phyloP scores from a whole-genome alignment of 2,797 vertebrate species.

The Polyboroides typus region DNA sequence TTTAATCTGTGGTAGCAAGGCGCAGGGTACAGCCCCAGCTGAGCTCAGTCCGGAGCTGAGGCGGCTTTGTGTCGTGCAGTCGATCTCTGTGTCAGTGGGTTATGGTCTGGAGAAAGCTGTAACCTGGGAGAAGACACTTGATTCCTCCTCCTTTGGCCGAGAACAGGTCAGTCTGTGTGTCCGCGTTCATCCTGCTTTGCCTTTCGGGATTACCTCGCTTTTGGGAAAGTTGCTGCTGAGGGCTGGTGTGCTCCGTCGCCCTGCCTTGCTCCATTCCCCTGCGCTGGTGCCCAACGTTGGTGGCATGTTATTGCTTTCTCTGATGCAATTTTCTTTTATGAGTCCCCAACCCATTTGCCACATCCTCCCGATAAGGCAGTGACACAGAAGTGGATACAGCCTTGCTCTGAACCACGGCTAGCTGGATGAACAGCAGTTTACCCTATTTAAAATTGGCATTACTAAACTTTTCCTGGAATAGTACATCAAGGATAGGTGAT shows the following conservation, averaged over 20 bases:
- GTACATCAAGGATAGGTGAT: not conserved
- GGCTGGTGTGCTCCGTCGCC: rapidly evolving
- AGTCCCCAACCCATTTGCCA: not conserved
- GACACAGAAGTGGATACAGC: not conserved
- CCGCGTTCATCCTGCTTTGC: rapidly evolving
- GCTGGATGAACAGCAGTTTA: not conserved
- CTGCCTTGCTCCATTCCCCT: not conserved
- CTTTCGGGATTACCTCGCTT: not conserved
- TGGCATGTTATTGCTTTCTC: not conserved
- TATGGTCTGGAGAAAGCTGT: not conserved
- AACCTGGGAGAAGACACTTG: not conserved
- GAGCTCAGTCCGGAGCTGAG: not conserved
- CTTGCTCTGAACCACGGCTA: not conserved
- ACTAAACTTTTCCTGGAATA: not conserved
- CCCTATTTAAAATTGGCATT: not conserved
- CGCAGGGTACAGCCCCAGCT: not conserved
- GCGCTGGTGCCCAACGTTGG: rapidly evolving
- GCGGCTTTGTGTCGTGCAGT: not conserved
- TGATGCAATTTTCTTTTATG: rapidly evolving
- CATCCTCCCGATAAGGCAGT: not conserved
- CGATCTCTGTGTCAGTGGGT: not conserved
- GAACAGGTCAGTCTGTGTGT: no score
- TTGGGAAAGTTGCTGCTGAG: not conserved
- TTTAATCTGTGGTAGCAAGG: not conserved
- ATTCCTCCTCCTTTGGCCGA: no score